Conservation (phyloP, 1,140 invertebrate genomes). For the Papilio machaon region DNA sequence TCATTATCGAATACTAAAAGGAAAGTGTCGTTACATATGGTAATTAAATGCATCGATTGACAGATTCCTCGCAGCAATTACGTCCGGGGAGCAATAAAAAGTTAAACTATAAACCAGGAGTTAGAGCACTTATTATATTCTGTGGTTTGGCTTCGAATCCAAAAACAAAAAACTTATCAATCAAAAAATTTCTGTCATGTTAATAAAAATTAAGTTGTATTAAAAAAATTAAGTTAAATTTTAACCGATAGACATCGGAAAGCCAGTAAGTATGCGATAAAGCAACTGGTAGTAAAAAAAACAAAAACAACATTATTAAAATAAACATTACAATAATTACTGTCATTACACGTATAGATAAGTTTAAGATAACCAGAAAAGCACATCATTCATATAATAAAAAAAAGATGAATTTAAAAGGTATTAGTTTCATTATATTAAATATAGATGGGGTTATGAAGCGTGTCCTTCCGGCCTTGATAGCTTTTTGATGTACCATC, state of each 20-base stretch:
- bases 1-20: slow-evolving; percentile 23
- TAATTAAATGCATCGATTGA: neutral
- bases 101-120: neutral
- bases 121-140: neutral
- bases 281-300: neutral
- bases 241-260: neutral
- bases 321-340: neutral
- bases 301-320: neutral
- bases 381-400: neutral
- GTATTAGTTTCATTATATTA: neutral
- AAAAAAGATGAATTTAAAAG: neutral
- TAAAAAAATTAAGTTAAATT: neutral
- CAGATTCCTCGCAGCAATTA: neutral
- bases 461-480: slow-evolving; percentile 11
- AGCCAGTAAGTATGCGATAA: neutral
- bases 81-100: neutral
- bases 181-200: no score
- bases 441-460: neutral
- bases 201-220: no score
- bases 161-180: no score
- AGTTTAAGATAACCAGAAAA: neutral
- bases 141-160: neutral
- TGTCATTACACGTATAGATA: slow-evolving; percentile 20
- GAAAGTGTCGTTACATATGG: slow-evolving; percentile 1
- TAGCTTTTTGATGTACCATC: slow-evolving; percentile 1